Base-by-base conservation (phyloP, 2,888 invertebrate genomes). In the Pogonocherus hispidulus region DNA sequence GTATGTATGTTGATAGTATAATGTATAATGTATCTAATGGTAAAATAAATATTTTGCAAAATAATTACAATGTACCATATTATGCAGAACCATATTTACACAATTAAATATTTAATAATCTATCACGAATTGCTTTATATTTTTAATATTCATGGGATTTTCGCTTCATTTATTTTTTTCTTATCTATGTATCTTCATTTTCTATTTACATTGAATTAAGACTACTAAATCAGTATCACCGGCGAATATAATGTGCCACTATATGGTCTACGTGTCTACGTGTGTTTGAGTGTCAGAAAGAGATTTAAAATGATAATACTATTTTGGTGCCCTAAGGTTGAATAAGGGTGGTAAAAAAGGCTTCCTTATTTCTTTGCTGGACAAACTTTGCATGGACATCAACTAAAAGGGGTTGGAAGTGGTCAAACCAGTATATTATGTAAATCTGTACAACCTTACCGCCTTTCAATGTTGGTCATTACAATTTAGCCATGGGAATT, bases 351-450 rank as follows among this genome's bases (percentile, higher is more conserved):
- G 59, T 67, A 60, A 67, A 60, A 63, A 67, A 72, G 76, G 75
- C 74, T 72, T 75, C 75, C 74, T 74, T 62, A 69, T 69, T 76
- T 60, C 70, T 72, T 71, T 63, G 74, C 72, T 71, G 74, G 68
- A 69, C 73, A 57, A 65, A 70, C 73, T 73, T 66, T 74, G 70
- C 70, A 72, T 73, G 76, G 77, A 77, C 77, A 76, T 71, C 63
- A 60, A 70, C 52, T 37, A 64, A 75, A 70, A 79, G 78, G 81
- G 79, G 76, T 75, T 66, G 75, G 73, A 80, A 82, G 80, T 80
- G 81, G 82, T 81, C 81, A 80, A 80, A 83, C 82, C 77, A 81
- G 82, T 83, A 82, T 80, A 72, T 77, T 82, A 83, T 83, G 82
- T 78, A 78, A 82, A 82, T 83, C 77, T 78, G 67, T 59, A 59